Evolutionary conservation across 2,888 invertebrate genomes (phyloP), one percentile per base, ranked within the genome.

Genomic region (Machimus rusticus): DNA sequence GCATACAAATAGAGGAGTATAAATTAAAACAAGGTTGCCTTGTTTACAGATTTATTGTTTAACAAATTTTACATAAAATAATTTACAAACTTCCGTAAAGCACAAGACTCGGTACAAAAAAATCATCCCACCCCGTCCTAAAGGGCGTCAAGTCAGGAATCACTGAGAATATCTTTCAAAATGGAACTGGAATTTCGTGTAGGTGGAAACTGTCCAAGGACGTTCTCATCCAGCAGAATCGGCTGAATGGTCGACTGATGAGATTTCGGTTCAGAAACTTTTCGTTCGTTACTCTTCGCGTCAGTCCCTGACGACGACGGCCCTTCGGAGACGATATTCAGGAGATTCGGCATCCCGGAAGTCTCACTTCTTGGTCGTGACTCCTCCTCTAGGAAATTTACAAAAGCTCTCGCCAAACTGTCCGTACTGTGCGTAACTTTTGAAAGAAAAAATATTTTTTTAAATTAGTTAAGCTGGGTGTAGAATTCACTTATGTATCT

Each of bases 141-240:
- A 19, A 66, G 31, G 23, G 37, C 28, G 39, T 84, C 77, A 57
- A 89, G 91, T 93, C 92, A 93, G 88, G 93, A 91, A 88, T 93
- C 93, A 89, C 90, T 93, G n/a, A 93, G 90, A 86, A 93, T 92
- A 88, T 93, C 93, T 90, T 93, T 93, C 55, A 93, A 89, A 90
- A 93, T 93, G 43, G 93, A 92, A 90, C 93, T 93, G 87, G 93
- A 93, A 90, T 93, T 93, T 88, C 93, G 90, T 5, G 91, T 89
- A 8, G 93, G 92, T 8, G 90, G 90, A 89, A 93, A 93, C 74
- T 88, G 89, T 87, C 92, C 92, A 37, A 91, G 86, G 55, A 91
- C 89, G 86, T 89, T 91, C 87, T 91, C 92, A 89, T 90, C 91
- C 23, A 92, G 88, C 28, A 91, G 88, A 76, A 92, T 90, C 16